Conservation (phyloP, 2,113 vertebrate genomes). For the Thymallus thymallus region DNA sequence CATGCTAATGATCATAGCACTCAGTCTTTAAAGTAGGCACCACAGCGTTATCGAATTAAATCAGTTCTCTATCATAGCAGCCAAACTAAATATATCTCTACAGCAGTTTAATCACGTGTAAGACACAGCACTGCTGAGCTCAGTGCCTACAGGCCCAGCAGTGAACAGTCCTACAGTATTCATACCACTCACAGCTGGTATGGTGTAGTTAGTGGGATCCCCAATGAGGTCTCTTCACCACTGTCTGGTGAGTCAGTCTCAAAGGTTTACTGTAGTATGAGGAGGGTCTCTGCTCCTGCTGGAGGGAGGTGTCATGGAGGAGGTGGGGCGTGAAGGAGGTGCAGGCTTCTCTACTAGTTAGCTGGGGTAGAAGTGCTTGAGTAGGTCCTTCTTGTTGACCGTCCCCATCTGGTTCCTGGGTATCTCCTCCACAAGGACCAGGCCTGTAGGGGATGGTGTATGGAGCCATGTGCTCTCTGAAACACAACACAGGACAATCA, state of each 20-base stretch:
- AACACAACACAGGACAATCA: conserved; percentile 12
- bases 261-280: background rate
- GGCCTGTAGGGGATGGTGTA: conserved; percentile 83
- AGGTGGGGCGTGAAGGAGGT: background rate
- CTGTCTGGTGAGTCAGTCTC: background rate
- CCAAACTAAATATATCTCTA: background rate
- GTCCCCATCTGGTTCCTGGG: conserved; percentile 96
- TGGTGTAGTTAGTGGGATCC: background rate
- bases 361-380: conserved; percentile 75
- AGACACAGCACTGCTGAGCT: background rate
- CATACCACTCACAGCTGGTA: background rate
- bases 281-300: background rate
- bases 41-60: background rate
- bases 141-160: background rate
- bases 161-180: background rate
- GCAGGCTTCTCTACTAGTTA: conserved; percentile 2
- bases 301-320: background rate
- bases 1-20: background rate
- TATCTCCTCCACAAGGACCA: conserved; percentile 87
- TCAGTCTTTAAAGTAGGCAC: background rate
- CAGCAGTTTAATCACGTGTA: background rate
- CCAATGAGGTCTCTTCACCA: background rate
- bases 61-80: background rate
- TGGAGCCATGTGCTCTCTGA: conserved; percentile 81
- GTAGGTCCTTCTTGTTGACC: conserved; percentile 90